These are phyloP conservation scores for Yasuhikotakia modesta DNA, from an alignment of 2,797 vertebrate genomes.

Conservation along the genomic window DNA sequence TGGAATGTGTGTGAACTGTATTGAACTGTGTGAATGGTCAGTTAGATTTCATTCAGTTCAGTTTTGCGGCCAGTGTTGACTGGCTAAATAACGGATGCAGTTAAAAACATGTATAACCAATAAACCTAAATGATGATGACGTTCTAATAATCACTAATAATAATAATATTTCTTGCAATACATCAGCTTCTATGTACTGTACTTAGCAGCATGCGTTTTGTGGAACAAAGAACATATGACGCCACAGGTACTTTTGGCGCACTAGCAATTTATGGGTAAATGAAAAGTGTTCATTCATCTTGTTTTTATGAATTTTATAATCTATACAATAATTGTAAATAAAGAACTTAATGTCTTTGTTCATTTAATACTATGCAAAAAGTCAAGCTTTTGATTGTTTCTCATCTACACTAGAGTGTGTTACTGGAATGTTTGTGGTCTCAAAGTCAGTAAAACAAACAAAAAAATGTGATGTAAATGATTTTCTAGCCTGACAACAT, in stretches of 20 bases:
- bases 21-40: slow-evolving; percentile 71
- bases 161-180: slow-evolving; percentile 86
- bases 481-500: slow-evolving; percentile 86
- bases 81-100: slow-evolving; percentile 75
- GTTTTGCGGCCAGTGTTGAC: slow-evolving; percentile 68
- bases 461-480: slow-evolving; percentile 85
- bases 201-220: slow-evolving; percentile 99
- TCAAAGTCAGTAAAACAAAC: slow-evolving; percentile 55
- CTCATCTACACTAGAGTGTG: slow-evolving; percentile 84
- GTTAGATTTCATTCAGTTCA: slow-evolving; percentile 64
- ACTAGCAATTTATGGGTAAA: slow-evolving; percentile 95
- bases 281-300: slow-evolving; percentile 94
- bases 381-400: slow-evolving; percentile 94
- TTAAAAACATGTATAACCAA: slow-evolving; percentile 72
- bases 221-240: slow-evolving; percentile 85
- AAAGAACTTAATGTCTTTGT: slow-evolving; percentile 99
- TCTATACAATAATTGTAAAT: slow-evolving; percentile 99
- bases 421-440: slow-evolving; percentile 93
- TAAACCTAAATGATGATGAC: slow-evolving; percentile 73
- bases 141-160: slow-evolving; percentile 68
- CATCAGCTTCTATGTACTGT: slow-evolving; percentile 96
- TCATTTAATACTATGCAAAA: slow-evolving; percentile 99
- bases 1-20: slow-evolving; percentile 77
- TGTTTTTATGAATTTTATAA: slow-evolving; percentile 99
- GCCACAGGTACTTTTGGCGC: slow-evolving; percentile 90